Base-by-base conservation (phyloP, 2,113 vertebrate genomes). In the Nothoprocta perdicaria region DNA sequence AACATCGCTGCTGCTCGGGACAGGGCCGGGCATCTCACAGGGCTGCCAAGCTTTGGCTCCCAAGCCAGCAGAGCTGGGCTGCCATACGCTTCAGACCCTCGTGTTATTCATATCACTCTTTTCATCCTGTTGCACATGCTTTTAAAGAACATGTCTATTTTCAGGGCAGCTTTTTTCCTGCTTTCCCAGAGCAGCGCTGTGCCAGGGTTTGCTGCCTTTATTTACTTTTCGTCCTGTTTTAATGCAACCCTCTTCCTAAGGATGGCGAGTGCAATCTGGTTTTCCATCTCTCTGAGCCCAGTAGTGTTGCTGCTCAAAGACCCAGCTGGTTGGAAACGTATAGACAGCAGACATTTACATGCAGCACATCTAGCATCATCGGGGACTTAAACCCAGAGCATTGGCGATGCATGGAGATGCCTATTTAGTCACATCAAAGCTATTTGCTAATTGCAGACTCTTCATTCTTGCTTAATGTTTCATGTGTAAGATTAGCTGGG, bases 381-480 rank as follows among this genome's bases (percentile, higher is more conserved):
- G 80, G 94, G 96, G 96, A 97, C 96, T 96, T 55, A 96, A 94
- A 94, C 95, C 95, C 94, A 76, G 71, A 80, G 38, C 24, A 7
- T 1, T 82, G 94, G 68, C 62, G 90, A 92, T 97, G 81, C 89
- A 90, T 33, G 83, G 53, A 96, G 94, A 95, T 80, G 96, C 95
- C 85, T 74, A 81, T 86, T 97, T 95, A 96, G 94, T 90, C 95
- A 95, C 96, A 96, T 97, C 96, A 97, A 96, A 97, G 97, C 88
- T 61, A 87, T 97, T 96, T 94, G 84, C 92, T 97, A 97, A 97
- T 97, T 97, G 93, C 94, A 96, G 95, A 89, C 95, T 96, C 96
- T 96, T 95, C 95, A 96, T 97, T 88, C 72, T 95, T 97, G 97
- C 90, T 96, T 95, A 97, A 95, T 95, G 95, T 97, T 97, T 97